Evolutionary conservation across 2,797 vertebrate genomes (phyloP).

Genomic region (Myotis vivesi): DNA sequence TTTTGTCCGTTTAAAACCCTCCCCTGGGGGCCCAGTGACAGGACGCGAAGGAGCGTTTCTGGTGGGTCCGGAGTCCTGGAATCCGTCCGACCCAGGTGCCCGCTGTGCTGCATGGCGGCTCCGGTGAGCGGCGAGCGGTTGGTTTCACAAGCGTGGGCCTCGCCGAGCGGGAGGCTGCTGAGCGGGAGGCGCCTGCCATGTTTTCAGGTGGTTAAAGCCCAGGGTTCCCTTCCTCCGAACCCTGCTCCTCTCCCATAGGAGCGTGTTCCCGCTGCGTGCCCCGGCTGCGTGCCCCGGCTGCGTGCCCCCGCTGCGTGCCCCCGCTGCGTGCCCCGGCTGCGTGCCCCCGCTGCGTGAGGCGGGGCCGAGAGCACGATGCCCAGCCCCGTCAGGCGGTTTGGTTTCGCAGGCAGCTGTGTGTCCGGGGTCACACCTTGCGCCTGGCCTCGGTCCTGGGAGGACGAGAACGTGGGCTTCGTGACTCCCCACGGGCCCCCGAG

Average conservation of each 20-base stretch:
- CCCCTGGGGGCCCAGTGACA: not conserved
- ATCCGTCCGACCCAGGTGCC: not conserved
- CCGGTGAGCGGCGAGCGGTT: no score
- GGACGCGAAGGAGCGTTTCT: not conserved
- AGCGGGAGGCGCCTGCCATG: constrained; percentile 56
- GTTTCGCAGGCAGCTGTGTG: constrained; percentile 71
- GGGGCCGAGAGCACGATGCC: constrained; percentile 63
- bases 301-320: not conserved
- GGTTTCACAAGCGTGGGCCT: no score
- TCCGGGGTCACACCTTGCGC: constrained; percentile 82
- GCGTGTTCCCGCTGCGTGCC: not conserved
- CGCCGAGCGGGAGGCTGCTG: not conserved
- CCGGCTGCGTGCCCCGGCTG: not conserved
- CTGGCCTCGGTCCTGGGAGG: constrained; percentile 80
- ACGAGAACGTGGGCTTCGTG: constrained; percentile 86
- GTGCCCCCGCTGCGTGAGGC: constrained; percentile 54
- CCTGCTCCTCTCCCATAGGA: constrained; percentile 75
- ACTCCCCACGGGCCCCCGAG: constrained; percentile 77
- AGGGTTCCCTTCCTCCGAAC: constrained; percentile 72
- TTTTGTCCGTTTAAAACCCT: constrained; percentile 42
- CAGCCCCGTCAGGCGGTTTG: constrained; percentile 58
- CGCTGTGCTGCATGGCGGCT: no score
- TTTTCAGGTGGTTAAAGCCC: constrained; percentile 70
- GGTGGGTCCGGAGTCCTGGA: not conserved
- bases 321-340: constrained; percentile 28